Base-by-base conservation (phyloP, 2,797 vertebrate species). In the Anguilla pacifica region DNA sequence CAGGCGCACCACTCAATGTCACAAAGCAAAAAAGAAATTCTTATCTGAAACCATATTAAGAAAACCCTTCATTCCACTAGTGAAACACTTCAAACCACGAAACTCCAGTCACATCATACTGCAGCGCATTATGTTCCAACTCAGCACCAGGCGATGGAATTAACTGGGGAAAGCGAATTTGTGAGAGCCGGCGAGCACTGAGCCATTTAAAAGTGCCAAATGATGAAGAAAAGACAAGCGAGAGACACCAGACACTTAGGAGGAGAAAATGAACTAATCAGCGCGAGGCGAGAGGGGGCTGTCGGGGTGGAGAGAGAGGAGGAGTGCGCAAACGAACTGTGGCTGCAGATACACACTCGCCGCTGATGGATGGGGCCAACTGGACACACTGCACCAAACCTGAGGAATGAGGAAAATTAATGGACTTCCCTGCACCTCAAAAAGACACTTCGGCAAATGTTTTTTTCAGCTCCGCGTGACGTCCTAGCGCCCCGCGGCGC, bases 241-340 rank as follows among this genome's bases (percentile, higher is more conserved):
- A 92, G 87, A 83, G 91, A 89, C 92, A 90, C 87, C 35, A 87
- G 91, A 88, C 92, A 92, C 87, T 92, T 92, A 89, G 88, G 89
- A 86, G 90, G 88, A 89, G 92, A 93, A 95, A 92, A 94, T 92
- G 84, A 94, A 92, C 91, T 92, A 94, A 95, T 95, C 94, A 95
- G 92, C 91, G 91, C 90, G 92, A 94, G 91, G 92, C 91, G 92
- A 91, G 91, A 91, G 82, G 90, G 85, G 93, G 86, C 49, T 87
- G 46, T 9, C 57, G 28, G 35, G 57, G 74, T 53, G 88, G 49
- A 55, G 67, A 82, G 70, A 86, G 85, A 77, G 61, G 86, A 86
- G 61, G 25, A 51, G 72, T 74, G 87, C 57, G 46, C 35, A 88
- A 87, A 86, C 74, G 22, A 87, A 83, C 81, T 87, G 79, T 61